A percentile compares a stretch with the other conserved stretches of the same genome.
These are phyloP conservation scores for Neocloeon triangulifer DNA, from an alignment of 1,140 invertebrate genomes.

Conservation along the genomic window DNA sequence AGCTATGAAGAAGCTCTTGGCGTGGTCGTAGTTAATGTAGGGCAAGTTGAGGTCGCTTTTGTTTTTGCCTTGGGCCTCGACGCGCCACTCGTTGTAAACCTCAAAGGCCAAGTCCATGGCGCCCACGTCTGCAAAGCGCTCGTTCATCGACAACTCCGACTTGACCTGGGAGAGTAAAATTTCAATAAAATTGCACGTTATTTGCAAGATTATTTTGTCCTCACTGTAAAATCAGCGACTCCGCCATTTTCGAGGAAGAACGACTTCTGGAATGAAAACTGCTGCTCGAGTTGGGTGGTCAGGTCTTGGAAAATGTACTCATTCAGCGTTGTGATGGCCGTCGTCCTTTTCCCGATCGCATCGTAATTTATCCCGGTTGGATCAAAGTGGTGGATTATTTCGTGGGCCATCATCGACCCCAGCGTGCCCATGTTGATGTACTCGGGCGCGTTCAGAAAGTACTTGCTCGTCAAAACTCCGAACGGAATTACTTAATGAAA, in stretches of 20 bases:
- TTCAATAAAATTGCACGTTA: neutral
- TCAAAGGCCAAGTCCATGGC: conserved; percentile 14
- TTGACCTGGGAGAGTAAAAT: conserved; percentile 10
- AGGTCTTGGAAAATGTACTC: conserved; percentile 9
- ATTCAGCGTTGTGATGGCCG: conserved; percentile 8
- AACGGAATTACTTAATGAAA: conserved; percentile 13
- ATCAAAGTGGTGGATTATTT: conserved; percentile 14
- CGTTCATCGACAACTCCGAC: conserved; percentile 11
- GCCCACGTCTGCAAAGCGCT: conserved; percentile 12
- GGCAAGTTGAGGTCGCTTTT: conserved; percentile 10
- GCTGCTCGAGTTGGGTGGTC: conserved; percentile 9
- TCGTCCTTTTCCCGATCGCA: conserved; percentile 9
- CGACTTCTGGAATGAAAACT: too few species aligned
- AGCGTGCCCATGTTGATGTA: conserved; percentile 11
- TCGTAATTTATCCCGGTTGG: conserved; percentile 10
- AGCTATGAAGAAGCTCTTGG: conserved; percentile 13
- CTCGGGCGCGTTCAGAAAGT: conserved; percentile 6
- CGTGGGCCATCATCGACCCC: conserved; percentile 13
- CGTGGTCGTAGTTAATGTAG: conserved; percentile 11
- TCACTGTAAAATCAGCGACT: conserved; percentile 7
- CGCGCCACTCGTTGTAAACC: conserved; percentile 13
- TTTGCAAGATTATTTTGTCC: neutral
- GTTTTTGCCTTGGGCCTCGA: conserved; percentile 4
- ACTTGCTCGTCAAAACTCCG: conserved; percentile 4
- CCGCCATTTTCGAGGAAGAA: too few species aligned